Base-by-base conservation (phyloP, 2,797 vertebrate species). In the Eremophila alpestris region DNA sequence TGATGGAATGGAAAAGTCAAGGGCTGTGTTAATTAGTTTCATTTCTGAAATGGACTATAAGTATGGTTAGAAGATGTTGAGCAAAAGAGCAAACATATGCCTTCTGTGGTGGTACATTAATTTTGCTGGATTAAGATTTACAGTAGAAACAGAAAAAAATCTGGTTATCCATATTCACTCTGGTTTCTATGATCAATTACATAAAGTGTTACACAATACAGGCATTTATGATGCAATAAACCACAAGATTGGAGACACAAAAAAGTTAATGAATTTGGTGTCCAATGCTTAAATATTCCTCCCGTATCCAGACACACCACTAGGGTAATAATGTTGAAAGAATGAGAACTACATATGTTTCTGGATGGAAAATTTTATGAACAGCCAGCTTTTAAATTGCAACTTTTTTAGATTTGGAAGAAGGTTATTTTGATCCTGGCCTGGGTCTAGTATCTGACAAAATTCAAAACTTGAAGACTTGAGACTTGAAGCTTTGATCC, bases 161-260 rank as follows among this genome's bases (percentile, higher is more conserved):
- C 36, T 91, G 68, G 8, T 49, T 68, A 55, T 78, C 62, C 76
- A 68, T 36, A 89, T 55, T 83, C 11, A 54, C 62, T 91, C 51
- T 69, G 23, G 12, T 88, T 78, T 87, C 63, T 14, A 45, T 78
- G 55, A 79, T 87, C 80, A 69, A 36, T 65, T 92, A 73, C 36
- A 75, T 14, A 68, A 19, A 67, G 43, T 49, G 30, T 51, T 78
- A 87, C 32, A 80, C 43, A 94, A 54, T 58, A 13, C 4, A 71
- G 32, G 40, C 67, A 76, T 73, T 87, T 80, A 90, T 79, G 41
- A 84, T 63, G 41, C 45, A 82, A 85, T 83, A 92, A 92, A 87
- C 38, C 74, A 40, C 29, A 70, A 74, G 19, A 73, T 32, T 34
- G 6, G 27, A 89, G 52, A 90, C 48, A 81, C 26, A 75, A 90